These are phyloP conservation scores for Phalacrocorax pelagicus DNA, from an alignment of 2,113 vertebrate species.

Conservation along the genomic window DNA sequence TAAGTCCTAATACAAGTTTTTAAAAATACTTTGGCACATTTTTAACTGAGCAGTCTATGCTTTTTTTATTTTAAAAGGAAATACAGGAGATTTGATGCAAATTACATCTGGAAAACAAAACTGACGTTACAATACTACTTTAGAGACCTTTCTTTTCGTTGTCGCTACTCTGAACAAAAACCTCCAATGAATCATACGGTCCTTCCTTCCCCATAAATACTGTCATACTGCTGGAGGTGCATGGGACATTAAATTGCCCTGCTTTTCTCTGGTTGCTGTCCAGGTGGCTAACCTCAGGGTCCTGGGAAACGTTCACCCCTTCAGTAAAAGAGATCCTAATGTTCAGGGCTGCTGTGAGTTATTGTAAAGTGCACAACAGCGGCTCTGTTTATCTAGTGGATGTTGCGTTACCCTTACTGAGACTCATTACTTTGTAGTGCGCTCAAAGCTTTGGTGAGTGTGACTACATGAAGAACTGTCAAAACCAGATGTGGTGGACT, in stretches of 20 bases:
- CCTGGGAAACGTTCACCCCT: slow-evolving; percentile 40
- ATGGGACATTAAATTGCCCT: background rate
- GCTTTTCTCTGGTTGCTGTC: background rate
- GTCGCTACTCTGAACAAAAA: background rate
- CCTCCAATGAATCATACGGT: background rate
- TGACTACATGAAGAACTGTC: background rate
- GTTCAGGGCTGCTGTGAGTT: slow-evolving; percentile 32
- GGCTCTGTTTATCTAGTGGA: slow-evolving; percentile 24
- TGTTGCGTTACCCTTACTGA: background rate
- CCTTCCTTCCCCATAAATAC: slow-evolving; percentile 21
- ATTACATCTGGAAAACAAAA: background rate
- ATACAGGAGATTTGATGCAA: background rate
- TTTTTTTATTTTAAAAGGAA: background rate
- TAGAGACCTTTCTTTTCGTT: background rate
- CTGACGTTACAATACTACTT: background rate
- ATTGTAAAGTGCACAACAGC: background rate
- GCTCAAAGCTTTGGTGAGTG: background rate
- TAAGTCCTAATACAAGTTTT: background rate
- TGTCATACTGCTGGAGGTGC: slow-evolving; percentile 13
- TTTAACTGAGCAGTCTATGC: background rate
- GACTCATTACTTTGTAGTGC: background rate
- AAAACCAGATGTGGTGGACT: slow-evolving; percentile 34
- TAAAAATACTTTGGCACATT: background rate
- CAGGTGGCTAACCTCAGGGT: slow-evolving; percentile 57
- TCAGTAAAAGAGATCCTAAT: background rate